These are phyloP conservation scores for Odontomachus brunneus DNA, from an alignment of 1,140 invertebrate genomes.

Conservation along the genomic window DNA sequence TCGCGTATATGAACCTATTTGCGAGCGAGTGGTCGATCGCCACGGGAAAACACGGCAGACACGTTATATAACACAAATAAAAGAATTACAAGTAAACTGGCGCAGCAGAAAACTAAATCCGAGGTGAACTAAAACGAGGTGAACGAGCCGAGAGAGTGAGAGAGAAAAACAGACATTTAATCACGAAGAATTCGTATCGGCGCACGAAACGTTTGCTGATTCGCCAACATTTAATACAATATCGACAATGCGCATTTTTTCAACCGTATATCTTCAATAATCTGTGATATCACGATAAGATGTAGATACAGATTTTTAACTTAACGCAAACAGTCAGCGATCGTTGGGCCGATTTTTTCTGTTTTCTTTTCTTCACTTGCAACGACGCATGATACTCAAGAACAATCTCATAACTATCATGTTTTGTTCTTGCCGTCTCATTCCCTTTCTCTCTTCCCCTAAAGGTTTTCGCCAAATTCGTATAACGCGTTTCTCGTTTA, in stretches of 20 bases:
- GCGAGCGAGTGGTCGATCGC: neutral
- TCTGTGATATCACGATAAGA: conserved; percentile 27
- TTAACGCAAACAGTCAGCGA: neutral
- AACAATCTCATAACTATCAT: neutral
- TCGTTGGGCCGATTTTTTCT: neutral
- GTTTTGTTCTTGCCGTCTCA: neutral
- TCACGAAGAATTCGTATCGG: neutral
- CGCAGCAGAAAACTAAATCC: no score
- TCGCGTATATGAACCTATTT: neutral
- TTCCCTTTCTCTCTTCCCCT: no score
- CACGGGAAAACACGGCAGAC: neutral
- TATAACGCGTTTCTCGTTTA: neutral
- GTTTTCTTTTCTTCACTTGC: neutral
- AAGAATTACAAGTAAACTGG: conserved; percentile 13
- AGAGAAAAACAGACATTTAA: neutral
- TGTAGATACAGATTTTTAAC: neutral
- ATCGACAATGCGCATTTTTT: neutral
- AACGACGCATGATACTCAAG: neutral
- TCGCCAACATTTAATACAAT: neutral
- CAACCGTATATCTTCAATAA: neutral
- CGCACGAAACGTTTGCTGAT: neutral
- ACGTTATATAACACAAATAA: conserved; percentile 18
- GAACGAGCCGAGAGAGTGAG: neutral
- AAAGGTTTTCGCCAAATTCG: no score
- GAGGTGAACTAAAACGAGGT: no score